Evolutionary conservation across 1,140 invertebrate species (phyloP).

Genomic region (Dendrolimus kikuchii): DNA sequence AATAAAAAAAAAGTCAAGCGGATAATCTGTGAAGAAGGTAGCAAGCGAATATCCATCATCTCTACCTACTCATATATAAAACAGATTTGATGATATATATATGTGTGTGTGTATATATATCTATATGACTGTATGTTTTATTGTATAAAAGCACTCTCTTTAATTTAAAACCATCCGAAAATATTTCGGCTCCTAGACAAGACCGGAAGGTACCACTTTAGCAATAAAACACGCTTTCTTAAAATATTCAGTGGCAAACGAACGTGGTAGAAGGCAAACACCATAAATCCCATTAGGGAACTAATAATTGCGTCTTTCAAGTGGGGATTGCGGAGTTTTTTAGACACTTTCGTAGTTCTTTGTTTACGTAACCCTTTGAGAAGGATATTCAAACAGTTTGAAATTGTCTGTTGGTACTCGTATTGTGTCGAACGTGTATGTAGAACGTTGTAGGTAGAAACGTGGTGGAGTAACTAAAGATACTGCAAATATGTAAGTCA

Average conservation of each 20-base stretch:
- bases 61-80: too few species aligned
- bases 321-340: conserved; percentile 26
- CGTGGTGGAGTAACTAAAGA: too few species aligned
- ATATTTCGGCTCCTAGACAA: neutral
- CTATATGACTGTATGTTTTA: neutral
- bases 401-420: neutral
- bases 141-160: neutral
- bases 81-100: too few species aligned
- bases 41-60: too few species aligned
- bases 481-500: too few species aligned
- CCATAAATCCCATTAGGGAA: conserved; percentile 30
- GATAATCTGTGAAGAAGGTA: too few species aligned
- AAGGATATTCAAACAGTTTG: conserved; percentile 1
- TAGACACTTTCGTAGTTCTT: conserved; percentile 21
- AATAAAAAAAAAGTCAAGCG: too few species aligned
- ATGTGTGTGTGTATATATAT: too few species aligned
- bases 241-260: conserved; percentile 13
- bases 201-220: neutral
- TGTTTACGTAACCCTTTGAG: conserved; percentile 16
- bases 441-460: too few species aligned
- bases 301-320: conserved; percentile 38
- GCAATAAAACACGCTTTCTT: conserved; percentile 6
- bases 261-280: conserved; percentile 13
- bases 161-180: conserved; percentile 1
- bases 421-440: too few species aligned